phyloP scores from a whole-genome alignment of 2,888 invertebrate genomes.

The Lathronympha strigana region DNA sequence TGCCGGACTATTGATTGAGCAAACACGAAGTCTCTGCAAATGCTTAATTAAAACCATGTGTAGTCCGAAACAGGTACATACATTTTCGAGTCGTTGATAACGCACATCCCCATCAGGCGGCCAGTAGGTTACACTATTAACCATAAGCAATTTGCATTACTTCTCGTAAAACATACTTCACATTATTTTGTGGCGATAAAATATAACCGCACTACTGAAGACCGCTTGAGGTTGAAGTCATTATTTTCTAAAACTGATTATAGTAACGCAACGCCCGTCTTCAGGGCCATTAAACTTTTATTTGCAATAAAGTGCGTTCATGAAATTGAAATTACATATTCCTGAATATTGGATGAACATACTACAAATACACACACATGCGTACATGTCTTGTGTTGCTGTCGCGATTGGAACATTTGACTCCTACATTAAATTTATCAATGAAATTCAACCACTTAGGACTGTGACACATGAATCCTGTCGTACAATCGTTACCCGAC shows the following conservation, averaged over 20 bases:
- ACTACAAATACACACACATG: no score
- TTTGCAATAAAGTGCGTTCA: neutral
- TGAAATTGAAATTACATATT: neutral
- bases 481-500: neutral
- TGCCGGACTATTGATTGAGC: no score
- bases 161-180: conserved; percentile 7
- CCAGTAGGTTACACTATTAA: neutral
- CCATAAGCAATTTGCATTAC: conserved; percentile 1
- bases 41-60: no score
- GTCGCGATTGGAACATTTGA: no score
- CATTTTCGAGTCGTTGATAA: no score
- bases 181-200: conserved; percentile 12
- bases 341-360: no score
- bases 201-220: conserved; percentile 14
- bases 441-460: neutral
- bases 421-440: no score
- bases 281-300: neutral
- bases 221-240: conserved; percentile 30
- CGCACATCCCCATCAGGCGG: no score
- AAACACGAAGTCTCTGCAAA: no score
- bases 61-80: no score
- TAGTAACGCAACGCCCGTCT: neutral
- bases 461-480: neutral
- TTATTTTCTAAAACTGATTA: conserved; percentile 9
- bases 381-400: no score